Evolutionary conservation across 1,140 invertebrate species (phyloP), one percentile per base, ranked within the genome.

Genomic region (Drosophila ambigua): DNA sequence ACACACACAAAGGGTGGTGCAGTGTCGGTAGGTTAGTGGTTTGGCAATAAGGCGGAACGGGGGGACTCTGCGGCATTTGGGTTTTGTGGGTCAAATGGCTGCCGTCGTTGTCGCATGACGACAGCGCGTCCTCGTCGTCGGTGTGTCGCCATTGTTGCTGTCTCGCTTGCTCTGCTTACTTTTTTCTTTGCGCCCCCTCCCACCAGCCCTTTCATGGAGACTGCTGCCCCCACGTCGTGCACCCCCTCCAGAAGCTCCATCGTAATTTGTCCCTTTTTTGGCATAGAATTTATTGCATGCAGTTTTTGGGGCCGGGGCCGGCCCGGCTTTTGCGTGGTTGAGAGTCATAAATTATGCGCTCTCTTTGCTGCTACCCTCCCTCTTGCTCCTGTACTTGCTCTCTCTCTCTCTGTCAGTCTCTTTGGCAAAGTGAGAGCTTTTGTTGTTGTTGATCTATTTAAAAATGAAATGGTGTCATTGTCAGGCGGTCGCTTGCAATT

Each of bases 401-500:
- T 16, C 16, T 26, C 41, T 28, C 20, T 45, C 58, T 50, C 39
- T 46, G 54, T 16, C 35, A 43, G 0, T 26, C 39, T 7, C 11
- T 9, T n/a, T 2, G 23, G 23, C 23, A 43, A 51, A 61, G 3
- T 35, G 61, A n/a, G 62, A 31, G 24, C 13, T 23, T 55, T 28
- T 20, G 57, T 62, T 77, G 43, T 60, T 54, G 63, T 62, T 73
- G 77, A 76, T 80, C 80, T 77, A 85, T 67, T 77, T 84, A 54
- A 79, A 39, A 67, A 75, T 77, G 48, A 79, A 80, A 81, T 75
- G 74, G 73, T 87, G 82, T 85, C 82, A 81, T 77, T 85, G 77
- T 74, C 77, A 80, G 68, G 66, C 54, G 46, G 49, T 65, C 50
- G 46, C 49, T 50, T 57, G 59, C 48, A 68, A 68, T 31, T 68